Evolutionary conservation across 2,888 invertebrate species (phyloP).

Genomic region (Gnatocerus cornutus): DNA sequence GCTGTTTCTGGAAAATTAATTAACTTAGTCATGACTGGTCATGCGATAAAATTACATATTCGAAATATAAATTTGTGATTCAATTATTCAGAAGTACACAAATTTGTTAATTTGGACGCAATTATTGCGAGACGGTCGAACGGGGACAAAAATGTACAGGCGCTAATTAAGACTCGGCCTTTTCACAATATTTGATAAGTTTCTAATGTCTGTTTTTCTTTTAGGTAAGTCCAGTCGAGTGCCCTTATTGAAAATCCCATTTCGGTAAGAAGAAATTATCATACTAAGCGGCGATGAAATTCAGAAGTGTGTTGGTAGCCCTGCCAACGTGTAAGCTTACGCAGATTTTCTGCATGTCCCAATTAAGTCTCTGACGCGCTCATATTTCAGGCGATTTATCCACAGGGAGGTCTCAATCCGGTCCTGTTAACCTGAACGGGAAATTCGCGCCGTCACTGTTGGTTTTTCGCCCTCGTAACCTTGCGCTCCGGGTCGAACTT

Average conservation of each 20-base stretch:
- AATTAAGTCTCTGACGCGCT: neutral
- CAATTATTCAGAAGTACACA: conserved; percentile 54
- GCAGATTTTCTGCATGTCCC: too few relatives aligned
- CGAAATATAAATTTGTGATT: conserved; percentile 57
- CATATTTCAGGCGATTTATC: conserved; percentile 17
- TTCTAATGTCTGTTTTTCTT: too few relatives aligned
- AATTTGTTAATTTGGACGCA: conserved; percentile 39
- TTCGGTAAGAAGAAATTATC: too few relatives aligned
- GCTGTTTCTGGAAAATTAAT: conserved; percentile 58
- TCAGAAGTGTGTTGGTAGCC: too few relatives aligned
- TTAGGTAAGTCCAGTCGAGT: too few relatives aligned
- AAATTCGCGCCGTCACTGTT: conserved; percentile 1
- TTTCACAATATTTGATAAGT: too few relatives aligned
- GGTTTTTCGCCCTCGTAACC: neutral
- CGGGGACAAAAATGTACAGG: neutral
- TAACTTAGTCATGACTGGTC: conserved; percentile 57
- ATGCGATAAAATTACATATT: conserved; percentile 58
- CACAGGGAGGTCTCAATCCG: conserved; percentile 27
- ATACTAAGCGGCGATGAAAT: too few relatives aligned
- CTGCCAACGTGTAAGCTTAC: too few relatives aligned
- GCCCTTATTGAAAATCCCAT: too few relatives aligned
- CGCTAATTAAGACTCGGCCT: neutral
- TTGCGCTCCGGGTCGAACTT: conserved; percentile 12
- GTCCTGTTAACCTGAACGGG: neutral
- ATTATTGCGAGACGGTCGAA: conserved; percentile 13